Evolutionary conservation across 1,140 invertebrate species (phyloP), one percentile per base, ranked within the genome.

Genomic region (Delia radicum): DNA sequence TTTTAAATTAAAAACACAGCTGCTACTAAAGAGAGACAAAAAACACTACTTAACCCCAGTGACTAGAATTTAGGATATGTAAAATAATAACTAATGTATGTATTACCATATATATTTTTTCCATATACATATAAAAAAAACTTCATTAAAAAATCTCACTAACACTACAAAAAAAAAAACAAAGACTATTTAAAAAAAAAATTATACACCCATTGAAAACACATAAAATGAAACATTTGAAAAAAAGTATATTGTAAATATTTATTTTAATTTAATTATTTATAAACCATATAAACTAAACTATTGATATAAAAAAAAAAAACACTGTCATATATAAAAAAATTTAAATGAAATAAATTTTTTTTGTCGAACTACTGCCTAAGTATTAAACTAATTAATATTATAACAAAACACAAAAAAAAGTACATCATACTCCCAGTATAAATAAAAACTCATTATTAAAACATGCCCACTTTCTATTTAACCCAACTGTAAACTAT

Each of bases 221-320:
- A 55, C 21, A 31, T 15, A 67, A 67, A 67, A 31, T 8, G 27
- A 67, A 63, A 63, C 26, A 63, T n/a, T 48, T 4, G 48, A 65
- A 65, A 65, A 55, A 24, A 55, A 55, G 21, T 24, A 8, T 69
- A 69, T 33, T 69, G 65, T 69, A 69, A 69, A 69, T 69, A 69
- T 69, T 69, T 69, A 37, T 33, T 69, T 69, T 69, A 69, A 69
- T 69, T 69, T 21, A 69, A 69, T 69, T 69, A 69, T 37, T 69
- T 69, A 69, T 69, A 69, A 69, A 55, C n/a, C 48, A n/a, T 55
- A 55, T 55, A 55, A 55, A 55, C 46, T 6, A 55, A 55, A 42
- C 37, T 42, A 42, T 42, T 42, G n/a, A 42, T 15, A 65, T 29
- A 2, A 65, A 29, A 13, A 65, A 29, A 61, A 1, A 2, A 6